Conservation (phyloP, 2,888 invertebrate genomes). For the Pheosia tremula region DNA sequence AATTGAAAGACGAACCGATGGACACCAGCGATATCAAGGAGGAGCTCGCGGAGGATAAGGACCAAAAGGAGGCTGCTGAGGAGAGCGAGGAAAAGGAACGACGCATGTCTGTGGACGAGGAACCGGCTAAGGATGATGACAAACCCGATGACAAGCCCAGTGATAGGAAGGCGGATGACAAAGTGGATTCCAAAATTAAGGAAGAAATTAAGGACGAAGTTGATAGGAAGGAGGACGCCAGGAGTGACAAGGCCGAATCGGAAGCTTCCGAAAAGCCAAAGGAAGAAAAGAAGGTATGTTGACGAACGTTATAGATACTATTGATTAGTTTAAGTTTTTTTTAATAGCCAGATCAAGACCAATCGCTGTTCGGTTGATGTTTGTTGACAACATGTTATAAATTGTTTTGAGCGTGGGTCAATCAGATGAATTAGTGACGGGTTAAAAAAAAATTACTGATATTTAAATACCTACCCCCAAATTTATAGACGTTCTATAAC, state of each 20-base stretch:
- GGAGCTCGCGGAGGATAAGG: slow-evolving; percentile 59
- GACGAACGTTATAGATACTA: too few relatives aligned
- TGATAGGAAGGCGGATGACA: slow-evolving; percentile 61
- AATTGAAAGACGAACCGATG: slow-evolving; percentile 66
- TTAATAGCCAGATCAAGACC: too few relatives aligned
- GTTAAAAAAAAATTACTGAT: too few relatives aligned
- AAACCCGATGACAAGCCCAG: slow-evolving; percentile 49
- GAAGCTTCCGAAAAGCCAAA: slow-evolving; percentile 78
- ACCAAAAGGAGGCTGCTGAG: slow-evolving; percentile 50
- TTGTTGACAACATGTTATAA: too few relatives aligned
- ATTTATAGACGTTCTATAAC: too few relatives aligned
- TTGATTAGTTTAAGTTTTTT: too few relatives aligned
- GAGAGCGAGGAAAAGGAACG: slow-evolving; percentile 65
- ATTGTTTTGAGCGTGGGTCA: too few relatives aligned
- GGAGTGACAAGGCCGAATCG: slow-evolving; percentile 76
- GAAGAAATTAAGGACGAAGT: slow-evolving; percentile 64
- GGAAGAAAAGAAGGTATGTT: slow-evolving; percentile 64
- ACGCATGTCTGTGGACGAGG: slow-evolving; percentile 76
- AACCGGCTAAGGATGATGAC: slow-evolving; percentile 70
- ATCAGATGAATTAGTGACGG: too few relatives aligned
- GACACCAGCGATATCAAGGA: slow-evolving; percentile 71
- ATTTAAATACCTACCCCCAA: too few relatives aligned
- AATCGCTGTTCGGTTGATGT: too few relatives aligned
- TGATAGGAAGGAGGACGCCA: slow-evolving; percentile 75
- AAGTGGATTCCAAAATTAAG: slow-evolving; percentile 39